Percentiles rank a stretch among this genome's conserved stretches.
phyloP scores from a whole-genome alignment of 2,113 vertebrate species.

The Peromyscus polionotus region DNA sequence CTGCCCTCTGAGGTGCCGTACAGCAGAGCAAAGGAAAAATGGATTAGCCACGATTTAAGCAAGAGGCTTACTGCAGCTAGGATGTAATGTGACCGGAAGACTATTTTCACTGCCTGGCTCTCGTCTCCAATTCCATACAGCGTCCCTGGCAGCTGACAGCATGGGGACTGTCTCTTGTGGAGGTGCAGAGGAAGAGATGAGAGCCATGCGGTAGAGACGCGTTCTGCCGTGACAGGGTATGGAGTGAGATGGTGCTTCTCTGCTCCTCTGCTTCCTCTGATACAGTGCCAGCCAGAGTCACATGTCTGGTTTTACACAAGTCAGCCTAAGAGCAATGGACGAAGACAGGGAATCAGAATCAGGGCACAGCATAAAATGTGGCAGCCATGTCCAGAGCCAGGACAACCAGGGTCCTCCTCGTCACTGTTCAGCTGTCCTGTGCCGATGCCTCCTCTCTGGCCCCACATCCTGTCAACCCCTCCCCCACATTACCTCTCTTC shows the following conservation, averaged over 20 bases:
- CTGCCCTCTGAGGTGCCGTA: conserved; percentile 15
- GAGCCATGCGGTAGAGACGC: neutral
- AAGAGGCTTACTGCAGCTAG: neutral
- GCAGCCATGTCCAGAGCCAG: neutral
- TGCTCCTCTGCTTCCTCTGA: neutral
- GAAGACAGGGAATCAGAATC: neutral
- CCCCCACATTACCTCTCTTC: rapidly evolving
- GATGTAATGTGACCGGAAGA: conserved; percentile 55
- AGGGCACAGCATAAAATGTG: rapidly evolving
- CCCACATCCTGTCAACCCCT: neutral
- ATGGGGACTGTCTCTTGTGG: neutral
- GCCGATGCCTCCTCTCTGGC: rapidly evolving
- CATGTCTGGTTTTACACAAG: neutral
- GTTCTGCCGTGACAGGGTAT: rapidly evolving
- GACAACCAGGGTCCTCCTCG: neutral
- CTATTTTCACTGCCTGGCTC: conserved; percentile 13
- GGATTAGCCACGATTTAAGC: conserved; percentile 54
- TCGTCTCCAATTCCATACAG: neutral
- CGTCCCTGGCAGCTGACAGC: neutral
- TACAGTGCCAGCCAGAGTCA: neutral
- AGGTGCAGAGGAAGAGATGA: neutral
- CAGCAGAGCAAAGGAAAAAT: conserved; percentile 51
- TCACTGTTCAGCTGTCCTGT: neutral
- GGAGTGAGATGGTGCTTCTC: rapidly evolving
- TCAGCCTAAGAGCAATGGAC: rapidly evolving